Evolutionary conservation across 2,113 vertebrate genomes (phyloP).

Genomic region (Ochotona curzoniae): DNA sequence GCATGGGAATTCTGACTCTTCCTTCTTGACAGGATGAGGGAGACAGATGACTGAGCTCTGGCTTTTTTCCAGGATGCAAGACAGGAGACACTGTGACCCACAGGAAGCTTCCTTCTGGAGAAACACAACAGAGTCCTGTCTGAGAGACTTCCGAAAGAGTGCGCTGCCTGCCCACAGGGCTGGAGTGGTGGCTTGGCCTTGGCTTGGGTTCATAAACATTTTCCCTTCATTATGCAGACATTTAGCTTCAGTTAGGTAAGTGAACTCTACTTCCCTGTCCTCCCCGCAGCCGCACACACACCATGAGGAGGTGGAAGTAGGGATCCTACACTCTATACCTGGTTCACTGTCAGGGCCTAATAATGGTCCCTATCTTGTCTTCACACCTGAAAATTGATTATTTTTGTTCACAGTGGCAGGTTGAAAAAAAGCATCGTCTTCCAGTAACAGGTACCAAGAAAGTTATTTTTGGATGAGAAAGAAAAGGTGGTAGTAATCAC

Average conservation of each 20-base stretch:
- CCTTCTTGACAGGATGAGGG: constrained; percentile 53
- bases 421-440: background rate
- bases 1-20: background rate
- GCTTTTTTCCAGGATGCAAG: background rate
- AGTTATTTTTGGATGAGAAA: background rate
- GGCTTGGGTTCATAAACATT: constrained; percentile 44
- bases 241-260: constrained; percentile 20
- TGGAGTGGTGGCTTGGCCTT: constrained; percentile 25
- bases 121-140: constrained; percentile 28
- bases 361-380: background rate
- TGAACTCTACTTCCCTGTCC: background rate
- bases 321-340: background rate
- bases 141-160: constrained; percentile 49
- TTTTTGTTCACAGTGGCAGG: background rate
- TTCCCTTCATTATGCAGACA: background rate
- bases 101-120: constrained; percentile 64
- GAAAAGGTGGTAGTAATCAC: background rate
- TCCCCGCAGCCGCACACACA: background rate
- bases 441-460: background rate
- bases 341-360: background rate
- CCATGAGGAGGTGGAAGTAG: background rate
- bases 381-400: background rate
- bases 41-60: constrained; percentile 47
- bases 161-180: constrained; percentile 18
- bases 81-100: constrained; percentile 53